Evolutionary conservation across 2,113 vertebrate genomes (phyloP), one percentile per base, ranked within the genome.

Genomic region (Catharus minimus): DNA sequence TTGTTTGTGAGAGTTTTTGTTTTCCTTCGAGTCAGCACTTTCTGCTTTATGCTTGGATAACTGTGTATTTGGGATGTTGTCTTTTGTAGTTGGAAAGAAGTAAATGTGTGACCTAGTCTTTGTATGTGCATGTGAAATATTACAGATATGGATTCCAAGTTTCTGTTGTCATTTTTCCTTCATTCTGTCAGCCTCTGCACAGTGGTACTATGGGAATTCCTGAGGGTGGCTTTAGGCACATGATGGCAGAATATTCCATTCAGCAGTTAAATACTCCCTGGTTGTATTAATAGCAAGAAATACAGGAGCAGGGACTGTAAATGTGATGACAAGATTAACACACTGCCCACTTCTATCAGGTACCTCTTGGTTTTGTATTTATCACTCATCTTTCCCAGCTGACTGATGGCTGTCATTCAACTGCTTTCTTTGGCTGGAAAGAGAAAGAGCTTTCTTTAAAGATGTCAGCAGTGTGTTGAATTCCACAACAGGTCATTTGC

Each of bases 1-100:
- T 95, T 96, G 95, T 88, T 78, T 95, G 89, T 75, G 77, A 80
- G 77, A 90, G 57, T 81, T 91, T 90, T 93, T 96, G 60, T 94
- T 90, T 96, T 88, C 79, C 72, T 84, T 36, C n/a, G 7, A 92
- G 71, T 96, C 92, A 88, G 53, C 87, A 82, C 30, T 94, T 92
- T 94, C 81, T 78, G 82, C 53, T 83, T 76, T 62, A 84, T 89
- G 94, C 83, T 93, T 79, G 83, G 71, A 10, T 95, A 89, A 49
- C 61, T 80, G 66, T 88, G 64, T n/a, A 10, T 80, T 91, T 78
- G 67, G 66, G 66, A 75, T 90, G 76, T 85, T 92, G 67, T 67
- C 88, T 94, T 92, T 73, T 79, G 80, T 73, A 52, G 43, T 2
- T 78, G 55, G 66, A 68, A 67, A 89, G 95, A 95, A 90, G 77